Base-by-base conservation (phyloP, 2,888 invertebrate species). In the Spodoptera picta region DNA sequence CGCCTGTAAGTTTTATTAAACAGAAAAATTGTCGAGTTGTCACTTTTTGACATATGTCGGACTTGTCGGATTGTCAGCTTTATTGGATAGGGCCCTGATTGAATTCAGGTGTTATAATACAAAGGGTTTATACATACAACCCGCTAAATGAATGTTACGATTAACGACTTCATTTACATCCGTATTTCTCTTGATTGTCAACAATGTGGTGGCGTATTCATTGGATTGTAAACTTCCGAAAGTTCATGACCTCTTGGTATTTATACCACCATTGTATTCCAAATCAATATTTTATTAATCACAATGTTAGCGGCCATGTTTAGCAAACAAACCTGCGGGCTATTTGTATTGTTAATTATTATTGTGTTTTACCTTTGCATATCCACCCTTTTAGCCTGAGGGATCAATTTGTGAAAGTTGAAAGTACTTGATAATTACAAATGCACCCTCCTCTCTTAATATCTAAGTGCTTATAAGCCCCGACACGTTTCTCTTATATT, bases 351-450 rank as follows among this genome's bases (percentile, higher is more conserved):
- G 57, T 48, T 60, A 36, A 43, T 56, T 42, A 68, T 65, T 11
- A 47, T 14, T 7, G 27, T 44, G 41, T 45, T 57, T 36, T 45
- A 31, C 46, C 55, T 58, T 66, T 47, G 58, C 7, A 19, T 48
- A 45, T 14, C 31, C 49, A 60, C 69, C 65, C 56, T 51, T 43
- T 23, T 45, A 24, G 45, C 77, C 54, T 23, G 5, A 52, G 75
- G 65, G 69, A 61, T 62, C 66, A 64, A 72, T 76, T 77, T 64
- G 61, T 44, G 11, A 47, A 60, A 60, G 60, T 69, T 73, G 51
- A 74, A 71, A 69, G 64, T 54, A 57, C 77, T 64, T 31, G 44
- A 31, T 74, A 68, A 68, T 77, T 64, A 75, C 56, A 45, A 64
- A 65, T 12, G 45, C 57, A 50, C 67, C 51, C 65, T 65, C 59